A percentile compares a stretch with the other conserved stretches of the same genome.
Evolutionary conservation across 2,888 invertebrate species (phyloP).

Genomic region (Diarsia brunnea): DNA sequence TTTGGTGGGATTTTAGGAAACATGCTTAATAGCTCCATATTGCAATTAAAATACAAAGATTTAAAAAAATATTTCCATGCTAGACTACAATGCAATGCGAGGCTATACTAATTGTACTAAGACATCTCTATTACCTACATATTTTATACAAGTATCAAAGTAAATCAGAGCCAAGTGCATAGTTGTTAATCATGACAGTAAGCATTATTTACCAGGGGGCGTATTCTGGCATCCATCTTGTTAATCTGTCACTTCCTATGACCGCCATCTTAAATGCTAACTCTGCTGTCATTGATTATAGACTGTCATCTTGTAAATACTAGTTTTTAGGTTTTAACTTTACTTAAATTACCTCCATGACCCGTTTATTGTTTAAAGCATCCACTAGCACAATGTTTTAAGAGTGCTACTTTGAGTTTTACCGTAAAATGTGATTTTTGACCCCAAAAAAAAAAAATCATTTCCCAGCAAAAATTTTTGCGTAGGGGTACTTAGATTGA

Average conservation of each 20-base stretch:
- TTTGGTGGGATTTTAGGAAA: background rate
- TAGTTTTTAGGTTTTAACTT: no score
- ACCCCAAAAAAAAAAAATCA: no score
- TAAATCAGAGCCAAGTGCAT: background rate
- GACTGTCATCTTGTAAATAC: constrained; percentile 1
- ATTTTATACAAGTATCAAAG: background rate
- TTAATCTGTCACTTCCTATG: constrained; percentile 25
- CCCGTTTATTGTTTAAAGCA: no score
- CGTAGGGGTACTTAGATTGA: no score
- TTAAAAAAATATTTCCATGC: no score
- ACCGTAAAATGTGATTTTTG: no score
- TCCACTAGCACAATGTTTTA: no score
- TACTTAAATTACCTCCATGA: no score
- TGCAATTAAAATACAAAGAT: no score
- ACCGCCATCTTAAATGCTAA: constrained; percentile 41
- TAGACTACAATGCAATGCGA: background rate
- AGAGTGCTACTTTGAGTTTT: no score
- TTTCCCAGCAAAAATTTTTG: no score
- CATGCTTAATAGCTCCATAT: no score
- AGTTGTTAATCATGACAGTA: constrained; percentile 21
- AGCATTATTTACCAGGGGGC: constrained; percentile 24
- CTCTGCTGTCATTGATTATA: constrained; percentile 21
- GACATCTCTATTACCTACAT: background rate
- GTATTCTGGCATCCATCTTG: constrained; percentile 35
- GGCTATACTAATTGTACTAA: background rate